Base-by-base conservation (phyloP, 1,140 invertebrate genomes). In the Lasioglossum albipes region DNA sequence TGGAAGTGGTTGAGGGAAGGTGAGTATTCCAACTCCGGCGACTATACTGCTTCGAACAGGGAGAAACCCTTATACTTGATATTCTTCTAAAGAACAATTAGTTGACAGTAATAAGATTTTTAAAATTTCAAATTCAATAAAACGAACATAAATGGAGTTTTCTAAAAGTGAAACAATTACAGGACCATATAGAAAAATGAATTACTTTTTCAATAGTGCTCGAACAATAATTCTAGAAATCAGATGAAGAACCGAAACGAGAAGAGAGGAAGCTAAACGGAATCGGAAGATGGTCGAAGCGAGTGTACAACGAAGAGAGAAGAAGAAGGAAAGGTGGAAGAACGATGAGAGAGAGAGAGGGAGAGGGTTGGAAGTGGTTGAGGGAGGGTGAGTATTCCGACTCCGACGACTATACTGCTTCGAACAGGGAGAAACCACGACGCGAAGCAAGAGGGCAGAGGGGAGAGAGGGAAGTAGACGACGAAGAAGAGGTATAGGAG, bases 341-440 rank as follows among this genome's bases (percentile, higher is more conserved):
- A 54, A 75, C 18, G 69, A 18, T 12, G n/a, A n/a, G 16, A 22
- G 7, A 36, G 12, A 10, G 6, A 7, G 45, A 42, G 41, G 20
- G 54, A 59, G 52, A 22, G 22, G 61, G 62, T 70, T 49, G 54
- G 42, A 22, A 42, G 69, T 18, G 10, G 16, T 41, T 16, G 27
- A 7, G n/a, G 62, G 31, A 22, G 13, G 62, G 64, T 45, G 27
- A 7, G 49, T 57, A 27, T 41, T 27, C 61, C 54, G 2, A 41
- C 27, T 59, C 36, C 20, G 6, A 13, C 36, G 41, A 27, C 59
- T 68, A n/a, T 68, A 27, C 42, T 12, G 66, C 66, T n/a, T 42
- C 66, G 66, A 49, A 68, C 42, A 22, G 65, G 41, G 41, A 66
- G 65, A 45, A 65, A 65, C 62, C 68, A 67, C 41, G 9, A 59